These are phyloP conservation scores for Sinocyclocheilus anshuiensis DNA, from an alignment of 2,113 vertebrate genomes.

Conservation along the genomic window DNA sequence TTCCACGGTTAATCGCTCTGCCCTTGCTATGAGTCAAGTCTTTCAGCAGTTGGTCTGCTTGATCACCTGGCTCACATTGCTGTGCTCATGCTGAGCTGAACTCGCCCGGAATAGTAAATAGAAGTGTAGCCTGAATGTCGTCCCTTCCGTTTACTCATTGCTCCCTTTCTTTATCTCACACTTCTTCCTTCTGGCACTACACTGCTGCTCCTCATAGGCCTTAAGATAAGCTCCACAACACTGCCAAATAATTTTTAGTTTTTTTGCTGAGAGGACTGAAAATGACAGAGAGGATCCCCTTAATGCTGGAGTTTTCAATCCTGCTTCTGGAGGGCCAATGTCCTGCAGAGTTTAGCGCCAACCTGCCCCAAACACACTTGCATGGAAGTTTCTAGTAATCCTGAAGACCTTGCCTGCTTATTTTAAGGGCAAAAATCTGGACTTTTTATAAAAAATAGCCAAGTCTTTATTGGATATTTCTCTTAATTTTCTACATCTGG, in stretches of 20 bases:
- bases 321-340: not conserved
- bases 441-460: not conserved
- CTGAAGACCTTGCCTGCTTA: not conserved
- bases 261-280: not conserved
- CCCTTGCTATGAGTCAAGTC: conserved; percentile 12
- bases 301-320: not conserved
- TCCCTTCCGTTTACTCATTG: conserved; percentile 6
- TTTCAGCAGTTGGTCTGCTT: conserved; percentile 37
- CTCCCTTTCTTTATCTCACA: conserved; percentile 22
- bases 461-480: not conserved
- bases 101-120: conserved; percentile 56
- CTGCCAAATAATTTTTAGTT: not conserved
- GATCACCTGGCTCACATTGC: conserved; percentile 33
- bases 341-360: not conserved
- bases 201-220: conserved; percentile 15
- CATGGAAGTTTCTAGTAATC: not conserved
- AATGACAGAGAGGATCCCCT: not conserved
- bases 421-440: not conserved
- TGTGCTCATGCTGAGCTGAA: conserved; percentile 46
- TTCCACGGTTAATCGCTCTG: conserved; percentile 22
- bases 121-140: conserved; percentile 55
- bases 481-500: not conserved
- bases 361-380: not conserved
- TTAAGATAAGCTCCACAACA: not conserved
- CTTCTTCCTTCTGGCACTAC: conserved; percentile 1